Conservation (phyloP, 2,797 vertebrate genomes). For the Aldrovandia affinis region DNA sequence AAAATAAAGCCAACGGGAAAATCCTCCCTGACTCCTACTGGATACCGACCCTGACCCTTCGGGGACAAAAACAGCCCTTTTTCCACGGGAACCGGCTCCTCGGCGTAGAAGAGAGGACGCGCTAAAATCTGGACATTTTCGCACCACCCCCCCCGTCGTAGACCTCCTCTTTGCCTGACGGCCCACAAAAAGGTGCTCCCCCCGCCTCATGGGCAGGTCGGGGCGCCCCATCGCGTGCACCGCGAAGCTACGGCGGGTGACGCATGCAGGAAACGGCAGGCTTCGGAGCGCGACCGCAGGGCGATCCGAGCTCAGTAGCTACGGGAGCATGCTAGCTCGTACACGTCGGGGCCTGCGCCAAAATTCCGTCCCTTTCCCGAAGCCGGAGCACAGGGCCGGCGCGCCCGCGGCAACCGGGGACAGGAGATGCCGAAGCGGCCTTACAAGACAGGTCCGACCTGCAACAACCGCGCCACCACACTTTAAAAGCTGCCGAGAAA, state of each 20-base stretch:
- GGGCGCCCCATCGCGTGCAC: not conserved
- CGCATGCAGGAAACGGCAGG: not conserved
- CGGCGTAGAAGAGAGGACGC: not conserved
- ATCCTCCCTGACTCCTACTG: conserved; percentile 3
- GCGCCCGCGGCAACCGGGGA: not conserved
- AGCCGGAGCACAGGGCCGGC: not conserved
- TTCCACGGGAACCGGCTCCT: not conserved
- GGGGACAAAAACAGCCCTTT: not conserved
- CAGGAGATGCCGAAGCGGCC: not conserved
- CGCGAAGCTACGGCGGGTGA: not conserved
- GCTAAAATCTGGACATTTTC: conserved; percentile 45
- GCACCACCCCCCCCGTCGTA: not conserved
- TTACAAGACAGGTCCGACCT: not conserved
- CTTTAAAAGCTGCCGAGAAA: not conserved
- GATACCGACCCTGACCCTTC: not conserved
- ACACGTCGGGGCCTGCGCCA: not conserved
- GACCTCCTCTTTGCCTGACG: too few species aligned
- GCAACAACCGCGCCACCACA: not conserved
- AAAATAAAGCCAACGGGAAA: conserved; percentile 27
- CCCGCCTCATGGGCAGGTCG: not conserved
- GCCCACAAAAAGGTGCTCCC: not conserved
- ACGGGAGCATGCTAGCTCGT: not conserved
- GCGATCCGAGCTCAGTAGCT: not conserved
- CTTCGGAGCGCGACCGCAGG: not conserved
- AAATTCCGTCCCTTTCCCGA: not conserved